These are phyloP conservation scores for Acronicta alni DNA, from an alignment of 2,888 invertebrate genomes.

Conservation along the genomic window DNA sequence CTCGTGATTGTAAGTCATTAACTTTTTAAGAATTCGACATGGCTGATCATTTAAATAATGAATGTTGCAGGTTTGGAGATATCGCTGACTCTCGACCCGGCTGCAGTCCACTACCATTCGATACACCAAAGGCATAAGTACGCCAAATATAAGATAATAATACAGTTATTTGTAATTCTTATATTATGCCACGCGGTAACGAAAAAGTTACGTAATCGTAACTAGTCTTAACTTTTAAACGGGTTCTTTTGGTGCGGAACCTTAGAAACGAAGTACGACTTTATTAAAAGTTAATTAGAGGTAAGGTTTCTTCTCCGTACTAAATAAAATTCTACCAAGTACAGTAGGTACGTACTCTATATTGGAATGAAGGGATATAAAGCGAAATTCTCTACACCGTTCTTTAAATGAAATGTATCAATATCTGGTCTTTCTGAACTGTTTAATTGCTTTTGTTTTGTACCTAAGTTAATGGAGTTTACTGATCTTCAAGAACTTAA, in stretches of 20 bases:
- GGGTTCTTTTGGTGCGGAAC: background rate
- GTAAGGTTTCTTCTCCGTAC: background rate
- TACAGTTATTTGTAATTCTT: slow-evolving; percentile 26
- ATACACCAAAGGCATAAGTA: slow-evolving; percentile 28
- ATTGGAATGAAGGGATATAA: too few species aligned
- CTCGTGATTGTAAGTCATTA: slow-evolving; percentile 41
- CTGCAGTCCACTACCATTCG: slow-evolving; percentile 28
- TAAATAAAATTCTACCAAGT: too few species aligned
- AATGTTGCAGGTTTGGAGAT: slow-evolving; percentile 47
- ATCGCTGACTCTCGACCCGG: slow-evolving; percentile 39
- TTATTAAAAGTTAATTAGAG: background rate
- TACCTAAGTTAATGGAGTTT: slow-evolving; percentile 1
- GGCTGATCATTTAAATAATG: slow-evolving; percentile 29
- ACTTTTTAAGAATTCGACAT: slow-evolving; percentile 23
- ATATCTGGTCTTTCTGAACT: background rate
- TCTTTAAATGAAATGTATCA: background rate
- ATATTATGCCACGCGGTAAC: slow-evolving; percentile 8
- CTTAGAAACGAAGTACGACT: background rate
- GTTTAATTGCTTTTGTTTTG: background rate
- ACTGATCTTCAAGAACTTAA: background rate
- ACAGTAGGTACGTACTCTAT: too few species aligned
- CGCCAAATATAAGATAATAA: slow-evolving; percentile 14
- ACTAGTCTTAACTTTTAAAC: background rate
- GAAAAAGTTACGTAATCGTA: slow-evolving; percentile 8
- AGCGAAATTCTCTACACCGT: too few species aligned